Evolutionary conservation across 2,797 vertebrate species (phyloP).

Genomic region (Gouania willdenowi): DNA sequence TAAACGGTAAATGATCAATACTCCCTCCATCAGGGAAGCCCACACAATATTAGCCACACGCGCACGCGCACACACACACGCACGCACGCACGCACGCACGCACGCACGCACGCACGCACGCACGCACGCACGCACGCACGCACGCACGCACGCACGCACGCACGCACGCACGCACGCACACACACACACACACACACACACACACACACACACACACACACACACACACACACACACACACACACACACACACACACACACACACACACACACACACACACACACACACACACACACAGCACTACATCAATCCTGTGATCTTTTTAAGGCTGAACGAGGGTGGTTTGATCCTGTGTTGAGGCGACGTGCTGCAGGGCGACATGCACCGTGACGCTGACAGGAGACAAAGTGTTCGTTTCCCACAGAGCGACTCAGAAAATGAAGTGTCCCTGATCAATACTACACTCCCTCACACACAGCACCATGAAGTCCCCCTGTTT

Average conservation of each 20-base stretch:
- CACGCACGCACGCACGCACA: neutral
- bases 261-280: neutral
- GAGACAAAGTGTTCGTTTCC: conserved; percentile 78
- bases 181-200: neutral
- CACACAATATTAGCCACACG: conserved; percentile 26
- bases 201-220: neutral
- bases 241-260: neutral
- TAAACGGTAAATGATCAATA: conserved; percentile 64
- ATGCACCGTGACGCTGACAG: no score
- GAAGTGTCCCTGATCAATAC: conserved; percentile 75
- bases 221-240: neutral
- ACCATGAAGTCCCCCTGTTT: no score
- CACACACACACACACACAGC: neutral
- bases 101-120: neutral
- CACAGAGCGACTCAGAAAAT: conserved; percentile 74
- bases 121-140: no score
- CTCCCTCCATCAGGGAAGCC: conserved; percentile 30
- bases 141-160: no score
- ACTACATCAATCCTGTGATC: neutral
- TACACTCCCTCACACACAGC: conserved; percentile 42
- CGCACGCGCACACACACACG: conserved; percentile 4
- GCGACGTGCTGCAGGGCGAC: conserved; percentile 61
- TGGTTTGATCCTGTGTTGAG: conserved; percentile 7
- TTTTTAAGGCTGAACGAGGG: neutral
- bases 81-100: neutral